A percentile compares a stretch with the other conserved stretches of the same genome.
Conservation (phyloP, 2,113 vertebrate genomes). For the Atrichornis clamosus region DNA sequence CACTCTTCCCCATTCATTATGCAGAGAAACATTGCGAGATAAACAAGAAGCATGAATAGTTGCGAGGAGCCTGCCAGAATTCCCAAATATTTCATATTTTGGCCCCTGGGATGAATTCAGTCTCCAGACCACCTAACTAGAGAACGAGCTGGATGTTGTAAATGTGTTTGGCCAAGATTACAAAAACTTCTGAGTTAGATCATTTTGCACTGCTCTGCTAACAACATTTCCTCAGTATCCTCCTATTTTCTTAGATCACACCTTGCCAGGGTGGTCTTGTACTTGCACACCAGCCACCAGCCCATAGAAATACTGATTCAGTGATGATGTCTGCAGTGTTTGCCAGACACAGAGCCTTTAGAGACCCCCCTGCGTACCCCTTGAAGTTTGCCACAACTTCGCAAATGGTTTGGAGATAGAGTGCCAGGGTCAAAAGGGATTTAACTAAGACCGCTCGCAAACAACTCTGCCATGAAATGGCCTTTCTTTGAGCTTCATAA, state of each 20-base stretch:
- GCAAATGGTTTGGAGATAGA: background rate
- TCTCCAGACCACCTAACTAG: constrained; percentile 61
- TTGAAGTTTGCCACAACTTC: rapidly evolving
- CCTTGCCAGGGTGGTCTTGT: constrained; percentile 21
- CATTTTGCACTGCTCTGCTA: background rate
- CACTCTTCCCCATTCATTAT: constrained; percentile 26
- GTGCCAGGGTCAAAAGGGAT: background rate
- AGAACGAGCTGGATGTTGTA: background rate
- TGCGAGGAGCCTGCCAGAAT: constrained; percentile 15
- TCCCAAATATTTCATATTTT: constrained; percentile 54
- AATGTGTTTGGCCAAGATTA: constrained; percentile 8
- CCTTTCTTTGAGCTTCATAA: background rate
- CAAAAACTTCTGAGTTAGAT: constrained; percentile 27
- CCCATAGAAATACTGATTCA: background rate
- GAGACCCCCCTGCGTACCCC: background rate
- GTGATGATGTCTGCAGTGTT: background rate
- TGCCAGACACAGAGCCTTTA: background rate
- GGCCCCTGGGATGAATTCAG: background rate
- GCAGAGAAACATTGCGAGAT: background rate
- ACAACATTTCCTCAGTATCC: background rate
- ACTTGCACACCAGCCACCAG: background rate
- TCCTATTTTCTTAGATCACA: background rate
- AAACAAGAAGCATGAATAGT: constrained; percentile 25
- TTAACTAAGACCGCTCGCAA: background rate
- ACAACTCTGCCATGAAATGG: background rate